Conservation (phyloP, 2,888 invertebrate species). For the Sipha maydis region DNA sequence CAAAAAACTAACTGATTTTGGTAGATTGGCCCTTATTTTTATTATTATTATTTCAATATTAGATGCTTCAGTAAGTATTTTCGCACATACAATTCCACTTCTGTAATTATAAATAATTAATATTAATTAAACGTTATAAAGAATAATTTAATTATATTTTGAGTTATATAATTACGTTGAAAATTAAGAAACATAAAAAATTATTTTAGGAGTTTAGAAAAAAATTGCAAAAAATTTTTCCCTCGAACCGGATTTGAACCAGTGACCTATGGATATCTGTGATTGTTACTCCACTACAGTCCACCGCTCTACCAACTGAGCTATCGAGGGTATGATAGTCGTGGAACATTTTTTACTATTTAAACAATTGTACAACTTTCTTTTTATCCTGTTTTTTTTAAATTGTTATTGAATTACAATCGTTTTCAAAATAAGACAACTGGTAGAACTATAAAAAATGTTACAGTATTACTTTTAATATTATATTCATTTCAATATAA, state of each 20-base stretch:
- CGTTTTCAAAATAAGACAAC: background rate
- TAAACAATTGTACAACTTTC: background rate
- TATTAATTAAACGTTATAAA: too few species aligned
- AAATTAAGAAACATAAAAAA: too few species aligned
- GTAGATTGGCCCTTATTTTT: too few species aligned
- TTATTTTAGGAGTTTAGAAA: background rate
- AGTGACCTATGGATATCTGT: slow-evolving; percentile 65
- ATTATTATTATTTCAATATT: too few species aligned
- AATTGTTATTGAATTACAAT: background rate
- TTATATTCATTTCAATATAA: background rate
- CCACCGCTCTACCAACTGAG: slow-evolving; percentile 67
- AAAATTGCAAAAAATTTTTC: slow-evolving; percentile 59
- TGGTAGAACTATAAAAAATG: background rate
- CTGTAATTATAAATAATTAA: too few species aligned
- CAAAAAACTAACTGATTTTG: too few species aligned
- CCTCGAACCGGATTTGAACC: slow-evolving; percentile 66
- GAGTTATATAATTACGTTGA: too few species aligned
- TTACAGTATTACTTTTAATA: background rate
- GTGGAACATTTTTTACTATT: rapidly evolving
- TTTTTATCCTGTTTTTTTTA: background rate
- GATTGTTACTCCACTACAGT: slow-evolving; percentile 65
- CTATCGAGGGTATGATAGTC: slow-evolving; percentile 63
- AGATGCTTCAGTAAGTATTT: too few species aligned
- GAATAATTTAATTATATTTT: too few species aligned
- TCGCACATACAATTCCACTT: too few species aligned